These are phyloP conservation scores for Eulemur rubriventer DNA, from an alignment of 2,797 vertebrate species.

Conservation along the genomic window DNA sequence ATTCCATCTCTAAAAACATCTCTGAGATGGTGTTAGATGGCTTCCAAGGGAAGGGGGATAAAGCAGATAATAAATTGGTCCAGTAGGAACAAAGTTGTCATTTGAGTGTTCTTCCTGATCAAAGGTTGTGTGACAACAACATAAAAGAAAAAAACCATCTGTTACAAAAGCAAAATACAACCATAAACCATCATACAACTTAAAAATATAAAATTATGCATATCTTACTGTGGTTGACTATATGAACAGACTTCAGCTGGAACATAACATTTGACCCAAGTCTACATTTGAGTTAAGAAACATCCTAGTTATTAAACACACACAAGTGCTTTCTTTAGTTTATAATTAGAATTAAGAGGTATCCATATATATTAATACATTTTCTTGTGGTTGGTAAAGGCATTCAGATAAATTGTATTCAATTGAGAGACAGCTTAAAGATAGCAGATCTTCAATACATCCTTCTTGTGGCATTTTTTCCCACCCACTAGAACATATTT, in stretches of 20 bases:
- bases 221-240: not conserved
- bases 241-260: not conserved
- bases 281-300: slow-evolving; percentile 33
- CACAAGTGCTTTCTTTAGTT: not conserved
- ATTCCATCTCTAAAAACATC: not conserved
- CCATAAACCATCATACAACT: not conserved
- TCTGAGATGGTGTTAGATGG: not conserved
- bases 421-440: not conserved
- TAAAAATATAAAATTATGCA: not conserved
- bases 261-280: not conserved
- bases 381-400: not conserved
- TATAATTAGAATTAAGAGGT: not conserved
- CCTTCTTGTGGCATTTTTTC: not conserved
- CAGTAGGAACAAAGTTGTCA: not conserved
- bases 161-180: not conserved
- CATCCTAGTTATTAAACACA: not conserved
- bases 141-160: not conserved
- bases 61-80: not conserved
- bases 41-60: not conserved
- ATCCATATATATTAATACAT: not conserved
- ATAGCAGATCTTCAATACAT: not conserved
- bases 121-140: not conserved
- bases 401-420: not conserved
- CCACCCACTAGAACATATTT: not conserved
- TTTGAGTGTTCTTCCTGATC: not conserved